These are phyloP conservation scores for Synergus umbraculus DNA, from an alignment of 2,888 invertebrate species.

Conservation along the genomic window DNA sequence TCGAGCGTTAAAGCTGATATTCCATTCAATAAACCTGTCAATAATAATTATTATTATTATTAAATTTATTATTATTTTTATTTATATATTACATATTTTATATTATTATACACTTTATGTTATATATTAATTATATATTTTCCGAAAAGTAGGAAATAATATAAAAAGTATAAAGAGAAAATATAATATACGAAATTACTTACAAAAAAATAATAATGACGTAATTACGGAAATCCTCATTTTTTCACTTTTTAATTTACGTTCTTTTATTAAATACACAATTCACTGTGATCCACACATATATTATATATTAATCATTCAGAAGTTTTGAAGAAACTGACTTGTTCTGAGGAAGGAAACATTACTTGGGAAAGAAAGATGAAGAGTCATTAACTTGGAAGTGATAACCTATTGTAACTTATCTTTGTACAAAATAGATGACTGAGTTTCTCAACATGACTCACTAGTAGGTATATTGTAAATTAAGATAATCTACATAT, in stretches of 20 bases:
- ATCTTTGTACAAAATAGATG: background rate
- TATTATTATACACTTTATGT: too few relatives aligned
- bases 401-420: slow-evolving; percentile 32
- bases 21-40: background rate
- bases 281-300: background rate
- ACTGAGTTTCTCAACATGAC: too few relatives aligned
- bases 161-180: background rate
- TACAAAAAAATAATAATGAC: slow-evolving; percentile 5
- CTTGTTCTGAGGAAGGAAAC: background rate
- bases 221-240: background rate
- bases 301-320: background rate
- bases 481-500: too few relatives aligned
- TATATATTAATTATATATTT: too few relatives aligned
- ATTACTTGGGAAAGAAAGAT: background rate
- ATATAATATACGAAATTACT: background rate
- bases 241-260: background rate
- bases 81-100: too few relatives aligned
- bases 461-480: too few relatives aligned
- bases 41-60: background rate
- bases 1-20: background rate
- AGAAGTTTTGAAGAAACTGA: slow-evolving; percentile 9
- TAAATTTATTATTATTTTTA: too few relatives aligned
- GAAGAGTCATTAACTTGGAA: background rate
- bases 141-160: background rate
- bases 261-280: background rate